These are phyloP conservation scores for Pogonus chalceus DNA, from an alignment of 1,140 invertebrate species.

Conservation along the genomic window DNA sequence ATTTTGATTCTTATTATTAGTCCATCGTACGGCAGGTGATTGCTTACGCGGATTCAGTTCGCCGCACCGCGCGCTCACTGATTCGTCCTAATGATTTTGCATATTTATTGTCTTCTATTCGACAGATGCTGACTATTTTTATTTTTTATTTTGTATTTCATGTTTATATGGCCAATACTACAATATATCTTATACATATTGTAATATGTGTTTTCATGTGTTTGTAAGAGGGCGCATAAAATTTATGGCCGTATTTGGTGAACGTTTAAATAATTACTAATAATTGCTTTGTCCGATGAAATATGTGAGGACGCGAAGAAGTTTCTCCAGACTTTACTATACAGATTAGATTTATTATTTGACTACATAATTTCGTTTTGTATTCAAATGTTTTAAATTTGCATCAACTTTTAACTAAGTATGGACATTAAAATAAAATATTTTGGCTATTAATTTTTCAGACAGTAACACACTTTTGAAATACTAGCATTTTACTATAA, in stretches of 20 bases:
- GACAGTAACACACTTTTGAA: no score
- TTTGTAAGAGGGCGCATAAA: neutral
- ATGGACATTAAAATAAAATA: neutral
- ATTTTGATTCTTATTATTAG: neutral
- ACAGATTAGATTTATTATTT: neutral
- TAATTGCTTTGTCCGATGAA: constrained; percentile 3
- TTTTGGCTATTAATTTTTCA: neutral
- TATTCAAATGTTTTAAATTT: no score
- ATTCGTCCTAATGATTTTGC: constrained; percentile 6
- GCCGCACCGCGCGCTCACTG: neutral
- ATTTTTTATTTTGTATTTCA: no score
- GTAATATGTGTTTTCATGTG: no score
- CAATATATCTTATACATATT: neutral
- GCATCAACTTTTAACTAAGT: no score
- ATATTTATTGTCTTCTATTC: constrained; percentile 2
- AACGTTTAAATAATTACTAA: constrained; percentile 5
- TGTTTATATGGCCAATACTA: no score
- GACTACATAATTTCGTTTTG: no score
- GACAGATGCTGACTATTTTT: neutral
- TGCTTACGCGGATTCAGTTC: neutral
- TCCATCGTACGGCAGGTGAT: neutral
- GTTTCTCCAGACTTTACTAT: neutral
- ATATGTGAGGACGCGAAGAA: neutral
- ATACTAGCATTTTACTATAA: no score
- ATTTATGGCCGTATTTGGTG: constrained; percentile 3